phyloP scores from a whole-genome alignment of 2,888 invertebrate genomes.

The Bibio marci region DNA sequence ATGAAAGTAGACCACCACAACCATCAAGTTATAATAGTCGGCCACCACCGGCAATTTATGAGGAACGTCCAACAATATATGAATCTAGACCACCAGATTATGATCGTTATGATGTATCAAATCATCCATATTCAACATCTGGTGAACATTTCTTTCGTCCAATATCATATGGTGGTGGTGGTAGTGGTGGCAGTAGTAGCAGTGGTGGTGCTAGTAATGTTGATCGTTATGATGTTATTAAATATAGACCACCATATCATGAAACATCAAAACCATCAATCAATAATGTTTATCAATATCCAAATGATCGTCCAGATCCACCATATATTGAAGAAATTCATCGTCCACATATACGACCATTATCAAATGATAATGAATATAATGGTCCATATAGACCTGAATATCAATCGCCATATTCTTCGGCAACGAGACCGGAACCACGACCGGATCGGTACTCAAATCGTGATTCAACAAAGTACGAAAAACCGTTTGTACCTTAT shows the following conservation, averaged over 20 bases:
- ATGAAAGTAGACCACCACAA: conserved; percentile 17
- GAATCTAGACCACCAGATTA: conserved; percentile 19
- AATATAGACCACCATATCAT: conserved; percentile 1
- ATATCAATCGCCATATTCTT: not conserved
- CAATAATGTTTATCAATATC: conserved; percentile 22
- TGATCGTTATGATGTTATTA: conserved; percentile 22
- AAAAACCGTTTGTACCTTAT: conserved; percentile 36
- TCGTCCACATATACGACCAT: not conserved
- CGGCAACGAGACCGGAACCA: not conserved
- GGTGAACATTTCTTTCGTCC: conserved; percentile 2
- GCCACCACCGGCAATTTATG: not conserved
- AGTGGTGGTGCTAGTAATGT: conserved; percentile 18
- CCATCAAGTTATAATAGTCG: conserved; percentile 6
- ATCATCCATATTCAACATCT: conserved; percentile 10
- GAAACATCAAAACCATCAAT: conserved; percentile 13
- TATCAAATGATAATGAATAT: not conserved
- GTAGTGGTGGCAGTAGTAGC: conserved; percentile 2
- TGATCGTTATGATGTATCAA: conserved; percentile 20
- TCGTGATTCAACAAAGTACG: conserved; percentile 8
- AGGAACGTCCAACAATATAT: conserved; percentile 15
- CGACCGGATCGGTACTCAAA: not conserved
- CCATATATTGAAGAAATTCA: conserved; percentile 28
- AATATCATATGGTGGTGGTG: conserved; percentile 9
- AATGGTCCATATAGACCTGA: not conserved
- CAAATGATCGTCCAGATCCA: conserved; percentile 15